Conservation (phyloP, 2,888 invertebrate species). For the Acanthoscelides obtectus region DNA sequence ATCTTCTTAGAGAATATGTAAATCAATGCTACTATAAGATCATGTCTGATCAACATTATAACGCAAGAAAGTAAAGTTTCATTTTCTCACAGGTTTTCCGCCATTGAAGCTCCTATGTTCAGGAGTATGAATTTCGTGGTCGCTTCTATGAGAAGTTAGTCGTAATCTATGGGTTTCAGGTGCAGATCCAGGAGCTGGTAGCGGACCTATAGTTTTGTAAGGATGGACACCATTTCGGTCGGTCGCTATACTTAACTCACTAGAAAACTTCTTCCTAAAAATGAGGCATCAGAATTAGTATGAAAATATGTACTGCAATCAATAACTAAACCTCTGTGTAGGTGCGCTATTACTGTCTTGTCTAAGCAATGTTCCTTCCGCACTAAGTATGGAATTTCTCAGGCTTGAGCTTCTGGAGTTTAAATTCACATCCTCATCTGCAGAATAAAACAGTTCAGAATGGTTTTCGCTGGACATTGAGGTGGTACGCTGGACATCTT, state of each 20-base stretch:
- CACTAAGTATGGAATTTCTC: slow-evolving; percentile 61
- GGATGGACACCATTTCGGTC: slow-evolving; percentile 42
- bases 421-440: slow-evolving; percentile 77
- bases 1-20: too few relatives aligned
- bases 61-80: neutral
- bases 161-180: slow-evolving; percentile 38
- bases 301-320: neutral
- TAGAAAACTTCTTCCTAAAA: slow-evolving; percentile 53
- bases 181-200: slow-evolving; percentile 36
- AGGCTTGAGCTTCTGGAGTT: slow-evolving; percentile 65
- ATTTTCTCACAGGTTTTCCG: slow-evolving; percentile 24
- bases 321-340: slow-evolving; percentile 27
- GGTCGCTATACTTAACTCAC: slow-evolving; percentile 54
- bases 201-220: slow-evolving; percentile 29
- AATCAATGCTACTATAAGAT: too few relatives aligned
- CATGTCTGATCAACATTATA: too few relatives aligned
- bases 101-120: slow-evolving; percentile 50
- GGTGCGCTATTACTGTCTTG: slow-evolving; percentile 39
- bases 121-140: slow-evolving; percentile 60
- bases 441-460: slow-evolving; percentile 89
- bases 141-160: slow-evolving; percentile 56
- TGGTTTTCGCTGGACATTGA: slow-evolving; percentile 88
- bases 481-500: slow-evolving; percentile 74
- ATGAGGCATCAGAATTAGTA: too few relatives aligned
- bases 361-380: slow-evolving; percentile 25